Evolutionary conservation across 2,113 vertebrate species (phyloP).

Genomic region (Odocoileus virginianus): DNA sequence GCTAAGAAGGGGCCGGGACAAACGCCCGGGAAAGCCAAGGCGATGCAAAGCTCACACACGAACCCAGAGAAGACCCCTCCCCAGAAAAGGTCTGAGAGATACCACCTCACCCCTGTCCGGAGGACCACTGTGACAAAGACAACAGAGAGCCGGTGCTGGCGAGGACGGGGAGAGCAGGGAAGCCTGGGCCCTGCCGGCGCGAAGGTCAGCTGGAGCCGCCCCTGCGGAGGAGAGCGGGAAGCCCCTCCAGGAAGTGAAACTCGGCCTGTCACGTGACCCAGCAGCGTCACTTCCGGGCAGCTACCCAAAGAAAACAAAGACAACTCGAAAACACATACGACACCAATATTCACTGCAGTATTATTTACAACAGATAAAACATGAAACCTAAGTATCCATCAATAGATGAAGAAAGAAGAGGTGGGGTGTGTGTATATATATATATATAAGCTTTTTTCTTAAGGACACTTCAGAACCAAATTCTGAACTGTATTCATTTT

Average conservation of each 20-base stretch:
- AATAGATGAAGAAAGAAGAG: neutral
- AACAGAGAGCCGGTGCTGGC: neutral
- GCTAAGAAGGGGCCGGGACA: neutral
- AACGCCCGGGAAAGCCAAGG: neutral
- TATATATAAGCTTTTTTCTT: neutral
- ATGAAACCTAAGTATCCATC: neutral
- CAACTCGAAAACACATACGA: too few relatives aligned
- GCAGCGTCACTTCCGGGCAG: neutral
- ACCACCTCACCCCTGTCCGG: neutral
- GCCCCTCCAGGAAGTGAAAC: neutral
- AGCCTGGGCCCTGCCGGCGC: rapidly evolving
- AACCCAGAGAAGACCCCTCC: neutral
- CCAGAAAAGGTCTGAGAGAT: neutral
- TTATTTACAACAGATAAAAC: neutral
- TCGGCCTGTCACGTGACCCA: neutral
- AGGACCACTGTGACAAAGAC: neutral
- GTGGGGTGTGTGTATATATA: neutral
- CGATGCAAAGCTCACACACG: neutral
- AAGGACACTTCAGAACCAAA: neutral
- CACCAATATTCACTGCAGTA: neutral
- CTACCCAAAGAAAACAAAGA: neutral
- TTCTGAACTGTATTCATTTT: neutral
- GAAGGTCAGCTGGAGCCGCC: neutral
- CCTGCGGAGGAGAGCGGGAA: too few relatives aligned
- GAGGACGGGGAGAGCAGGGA: neutral